Evolutionary conservation across 2,888 invertebrate species (phyloP), one percentile per base, ranked within the genome.

Genomic region (Lapara coniferarum): DNA sequence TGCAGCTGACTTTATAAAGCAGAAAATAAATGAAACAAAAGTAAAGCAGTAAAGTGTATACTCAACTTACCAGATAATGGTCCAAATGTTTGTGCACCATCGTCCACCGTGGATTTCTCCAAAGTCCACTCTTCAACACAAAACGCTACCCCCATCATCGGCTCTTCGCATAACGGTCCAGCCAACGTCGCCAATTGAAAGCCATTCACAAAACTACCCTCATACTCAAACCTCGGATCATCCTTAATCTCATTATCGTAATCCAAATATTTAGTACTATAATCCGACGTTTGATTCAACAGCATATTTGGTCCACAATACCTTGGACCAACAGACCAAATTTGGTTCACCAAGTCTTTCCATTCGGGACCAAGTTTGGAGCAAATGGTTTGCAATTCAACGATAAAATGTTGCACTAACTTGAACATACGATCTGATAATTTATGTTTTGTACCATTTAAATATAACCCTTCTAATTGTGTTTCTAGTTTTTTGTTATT

Each of bases 151-250:
- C 99, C 99, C 93, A 97, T 97, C 96, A 99, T 96, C 2, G 99
- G 98, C 85, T 99, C 99, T 81, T 99, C 98, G 89, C 99, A 99
- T 59, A 99, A 88, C 0, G 99, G 99, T 0, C 99, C 99, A 57
- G 98, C 96, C 69, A 97, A 89, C 44, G 98, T 96, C 8, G 97
- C 97, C 88, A 98, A 89, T 94, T 98, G 97, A 89, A 98, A 96
- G 10, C 98, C 98, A 89, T 97, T 97, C 5, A 98, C 94, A 84
- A 98, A 96, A 85, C 96, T 96, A 83, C 96, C 96, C 81, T 97
- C 97, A 85, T 94, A 95, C 78, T 95, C 95, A 70, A 94, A 94
- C 66, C 96, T 93, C 0, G 91, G 85, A 87, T 96, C 96, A 69
- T 93, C 90, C 58, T 80, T 82, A 4, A 89, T 85, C 68, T 89